Percentiles rank a stretch among this genome's conserved stretches.
Conservation (phyloP, 2,113 vertebrate species). For the Callospermophilus lateralis region DNA sequence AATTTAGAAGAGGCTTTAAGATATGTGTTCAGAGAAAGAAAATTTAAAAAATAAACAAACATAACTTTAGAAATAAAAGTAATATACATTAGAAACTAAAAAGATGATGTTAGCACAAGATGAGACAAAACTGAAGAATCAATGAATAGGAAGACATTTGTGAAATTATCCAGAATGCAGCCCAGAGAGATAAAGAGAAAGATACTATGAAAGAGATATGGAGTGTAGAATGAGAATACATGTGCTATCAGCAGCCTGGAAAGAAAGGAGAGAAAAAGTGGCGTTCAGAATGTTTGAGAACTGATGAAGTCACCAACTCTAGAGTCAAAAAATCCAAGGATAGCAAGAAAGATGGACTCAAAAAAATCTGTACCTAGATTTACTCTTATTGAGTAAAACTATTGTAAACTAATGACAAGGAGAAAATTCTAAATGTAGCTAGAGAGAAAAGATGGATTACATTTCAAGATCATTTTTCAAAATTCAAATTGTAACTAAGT, state of each 20-base stretch:
- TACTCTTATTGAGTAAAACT: neutral
- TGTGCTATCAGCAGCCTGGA: neutral
- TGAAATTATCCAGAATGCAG: neutral
- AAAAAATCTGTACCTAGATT: neutral
- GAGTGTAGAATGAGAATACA: neutral
- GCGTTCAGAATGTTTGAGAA: neutral
- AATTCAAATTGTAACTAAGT: neutral
- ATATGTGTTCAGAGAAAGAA: neutral
- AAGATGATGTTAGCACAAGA: neutral
- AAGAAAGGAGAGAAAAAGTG: neutral
- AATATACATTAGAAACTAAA: conserved; percentile 8
- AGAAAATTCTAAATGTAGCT: neutral
- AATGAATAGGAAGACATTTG: neutral
- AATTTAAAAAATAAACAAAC: neutral
- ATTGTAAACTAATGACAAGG: neutral
- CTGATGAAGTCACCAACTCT: neutral
- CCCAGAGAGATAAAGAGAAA: neutral
- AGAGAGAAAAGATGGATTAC: neutral
- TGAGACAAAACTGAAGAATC: neutral
- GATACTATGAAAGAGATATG: neutral
- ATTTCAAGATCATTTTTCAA: conserved; percentile 38
- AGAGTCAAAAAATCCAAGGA: neutral
- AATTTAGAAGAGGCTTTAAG: conserved; percentile 32
- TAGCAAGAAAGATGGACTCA: neutral
- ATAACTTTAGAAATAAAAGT: conserved; percentile 32